Evolutionary conservation across 2,888 invertebrate genomes (phyloP).

Genomic region (Drosophila nigricruria): DNA sequence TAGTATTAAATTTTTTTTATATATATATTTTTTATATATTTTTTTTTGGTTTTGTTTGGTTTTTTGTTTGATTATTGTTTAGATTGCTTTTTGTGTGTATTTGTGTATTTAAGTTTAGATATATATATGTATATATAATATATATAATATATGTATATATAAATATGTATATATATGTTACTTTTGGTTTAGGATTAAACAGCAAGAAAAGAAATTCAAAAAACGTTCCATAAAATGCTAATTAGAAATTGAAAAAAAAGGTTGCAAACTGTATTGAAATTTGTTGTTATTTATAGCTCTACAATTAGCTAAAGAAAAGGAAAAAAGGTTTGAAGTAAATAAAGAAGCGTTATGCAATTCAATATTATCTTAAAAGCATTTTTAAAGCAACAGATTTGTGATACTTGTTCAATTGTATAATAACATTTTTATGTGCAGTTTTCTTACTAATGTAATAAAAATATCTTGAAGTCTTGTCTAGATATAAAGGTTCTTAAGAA

Average conservation of each 20-base stretch:
- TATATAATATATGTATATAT: slow-evolving; percentile 74
- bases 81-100: slow-evolving; percentile 47
- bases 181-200: slow-evolving; percentile 84
- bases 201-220: slow-evolving; percentile 59
- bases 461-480: not conserved
- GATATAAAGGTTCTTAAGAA: not conserved
- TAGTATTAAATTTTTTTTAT: slow-evolving; percentile 16
- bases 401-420: not conserved
- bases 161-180: slow-evolving; percentile 82
- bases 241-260: slow-evolving; percentile 37
- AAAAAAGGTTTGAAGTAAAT: not conserved
- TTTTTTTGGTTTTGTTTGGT: slow-evolving; percentile 54
- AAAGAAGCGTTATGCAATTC: not conserved
- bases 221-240: slow-evolving; percentile 70
- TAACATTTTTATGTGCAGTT: not conserved
- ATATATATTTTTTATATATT: slow-evolving; percentile 34
- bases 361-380: not conserved
- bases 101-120: slow-evolving; percentile 57
- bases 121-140: slow-evolving; percentile 62
- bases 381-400: not conserved
- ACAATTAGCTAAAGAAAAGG: slow-evolving; percentile 15
- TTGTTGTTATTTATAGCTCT: slow-evolving; percentile 34
- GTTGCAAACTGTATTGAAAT: not conserved
- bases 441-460: not conserved
- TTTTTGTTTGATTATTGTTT: slow-evolving; percentile 55